A percentile compares a stretch with the other conserved stretches of the same genome.
These are phyloP conservation scores for Apamea epomidion DNA, from an alignment of 2,888 invertebrate genomes.

Conservation along the genomic window DNA sequence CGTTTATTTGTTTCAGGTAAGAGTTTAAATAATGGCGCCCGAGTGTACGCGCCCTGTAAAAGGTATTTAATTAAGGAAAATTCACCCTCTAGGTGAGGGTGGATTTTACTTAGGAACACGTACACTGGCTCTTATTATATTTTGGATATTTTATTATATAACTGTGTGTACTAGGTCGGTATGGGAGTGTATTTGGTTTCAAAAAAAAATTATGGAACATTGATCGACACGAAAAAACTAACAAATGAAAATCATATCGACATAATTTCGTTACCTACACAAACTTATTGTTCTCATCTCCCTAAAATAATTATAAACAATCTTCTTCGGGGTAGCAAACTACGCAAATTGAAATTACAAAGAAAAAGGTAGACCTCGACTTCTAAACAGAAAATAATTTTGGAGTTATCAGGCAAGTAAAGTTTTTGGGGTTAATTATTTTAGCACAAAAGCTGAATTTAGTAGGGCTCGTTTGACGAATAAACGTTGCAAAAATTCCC, in stretches of 20 bases:
- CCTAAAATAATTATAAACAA: conserved; percentile 23
- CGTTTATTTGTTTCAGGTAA: conserved; percentile 78
- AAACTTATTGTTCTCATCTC: not conserved
- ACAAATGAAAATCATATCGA: not conserved
- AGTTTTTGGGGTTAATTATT: conserved; percentile 54
- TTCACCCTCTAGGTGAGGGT: too few species aligned
- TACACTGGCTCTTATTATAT: conserved; percentile 32
- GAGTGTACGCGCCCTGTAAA: conserved; percentile 57
- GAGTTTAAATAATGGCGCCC: conserved; percentile 67
- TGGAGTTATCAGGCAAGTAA: conserved; percentile 42
- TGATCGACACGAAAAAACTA: not conserved
- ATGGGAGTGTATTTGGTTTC: not conserved
- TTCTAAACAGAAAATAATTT: conserved; percentile 42
- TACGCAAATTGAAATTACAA: conserved; percentile 43
- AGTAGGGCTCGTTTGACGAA: conserved; percentile 37
- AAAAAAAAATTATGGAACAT: not conserved
- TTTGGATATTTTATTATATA: conserved; percentile 22
- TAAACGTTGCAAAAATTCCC: conserved; percentile 58
- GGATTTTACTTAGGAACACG: conserved; percentile 30
- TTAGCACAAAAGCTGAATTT: conserved; percentile 40
- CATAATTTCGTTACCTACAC: not conserved
- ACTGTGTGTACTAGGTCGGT: not conserved
- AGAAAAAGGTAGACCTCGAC: conserved; percentile 14
- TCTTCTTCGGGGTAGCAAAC: conserved; percentile 9
- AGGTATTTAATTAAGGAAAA: conserved; percentile 68